Evolutionary conservation across 2,113 vertebrate species (phyloP).

Genomic region (Otolemur garnettii): DNA sequence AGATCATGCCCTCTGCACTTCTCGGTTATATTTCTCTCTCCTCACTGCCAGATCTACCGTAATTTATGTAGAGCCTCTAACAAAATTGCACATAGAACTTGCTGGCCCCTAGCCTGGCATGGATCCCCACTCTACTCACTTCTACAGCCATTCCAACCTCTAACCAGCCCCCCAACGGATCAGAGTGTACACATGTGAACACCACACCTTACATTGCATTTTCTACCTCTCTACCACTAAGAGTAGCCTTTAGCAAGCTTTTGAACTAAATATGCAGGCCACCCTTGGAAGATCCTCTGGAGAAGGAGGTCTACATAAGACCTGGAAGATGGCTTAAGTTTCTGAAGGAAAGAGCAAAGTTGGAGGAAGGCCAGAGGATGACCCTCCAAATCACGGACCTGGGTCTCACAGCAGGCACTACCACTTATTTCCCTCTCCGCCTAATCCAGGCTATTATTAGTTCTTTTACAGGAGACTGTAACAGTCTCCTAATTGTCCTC

Average conservation of each 20-base stretch:
- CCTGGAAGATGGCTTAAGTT: background rate
- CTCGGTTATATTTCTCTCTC: background rate
- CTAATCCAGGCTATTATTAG: background rate
- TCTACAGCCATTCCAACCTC: background rate
- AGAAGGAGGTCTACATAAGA: background rate
- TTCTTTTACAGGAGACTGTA: background rate
- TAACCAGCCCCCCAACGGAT: background rate
- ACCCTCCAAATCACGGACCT: background rate
- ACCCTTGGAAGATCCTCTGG: background rate
- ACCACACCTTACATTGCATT: background rate
- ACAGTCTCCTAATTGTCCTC: background rate
- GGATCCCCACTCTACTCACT: background rate
- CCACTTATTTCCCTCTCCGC: too few relatives aligned
- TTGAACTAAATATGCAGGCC: background rate
- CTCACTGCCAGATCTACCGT: background rate
- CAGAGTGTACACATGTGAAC: background rate
- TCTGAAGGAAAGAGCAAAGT: background rate
- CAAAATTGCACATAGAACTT: background rate
- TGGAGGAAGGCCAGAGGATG: background rate
- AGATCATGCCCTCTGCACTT: background rate
- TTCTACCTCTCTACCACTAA: background rate
- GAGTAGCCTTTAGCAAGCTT: background rate
- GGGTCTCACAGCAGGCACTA: background rate
- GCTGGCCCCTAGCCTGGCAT: background rate
- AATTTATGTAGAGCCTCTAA: background rate